These are phyloP conservation scores for Harpegnathos saltator DNA, from an alignment of 1,140 invertebrate genomes.

Conservation along the genomic window DNA sequence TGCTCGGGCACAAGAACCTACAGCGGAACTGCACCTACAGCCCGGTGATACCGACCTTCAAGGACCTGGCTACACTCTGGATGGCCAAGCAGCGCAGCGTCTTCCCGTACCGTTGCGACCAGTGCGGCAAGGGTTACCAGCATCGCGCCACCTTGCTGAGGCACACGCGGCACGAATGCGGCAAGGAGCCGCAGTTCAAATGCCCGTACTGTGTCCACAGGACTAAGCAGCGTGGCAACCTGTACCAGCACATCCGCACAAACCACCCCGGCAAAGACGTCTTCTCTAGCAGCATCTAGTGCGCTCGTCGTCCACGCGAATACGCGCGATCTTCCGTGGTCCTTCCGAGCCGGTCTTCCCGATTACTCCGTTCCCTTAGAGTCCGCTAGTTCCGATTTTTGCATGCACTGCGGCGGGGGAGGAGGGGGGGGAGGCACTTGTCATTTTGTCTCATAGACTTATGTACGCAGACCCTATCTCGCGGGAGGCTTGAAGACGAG, in stretches of 20 bases:
- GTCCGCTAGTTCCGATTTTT: background rate
- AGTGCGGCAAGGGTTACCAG: constrained; percentile 87
- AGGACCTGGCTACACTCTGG: constrained; percentile 80
- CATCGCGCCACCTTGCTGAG: constrained; percentile 87
- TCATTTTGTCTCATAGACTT: too few species aligned
- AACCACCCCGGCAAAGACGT: constrained; percentile 83
- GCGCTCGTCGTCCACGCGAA: constrained; percentile 8
- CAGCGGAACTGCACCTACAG: constrained; percentile 65
- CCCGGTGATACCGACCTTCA: constrained; percentile 76
- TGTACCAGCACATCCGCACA: constrained; percentile 86
- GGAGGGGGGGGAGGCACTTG: too few species aligned
- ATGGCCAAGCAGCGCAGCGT: constrained; percentile 77
- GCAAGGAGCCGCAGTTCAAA: constrained; percentile 87
- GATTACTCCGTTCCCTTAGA: background rate
- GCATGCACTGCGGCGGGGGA: too few species aligned
- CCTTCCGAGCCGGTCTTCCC: constrained; percentile 7
- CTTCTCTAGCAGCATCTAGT: constrained; percentile 77
- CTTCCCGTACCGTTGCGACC: constrained; percentile 85
- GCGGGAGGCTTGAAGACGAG: too few species aligned
- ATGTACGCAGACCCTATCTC: too few species aligned
- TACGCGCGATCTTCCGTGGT: background rate
- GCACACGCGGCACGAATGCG: constrained; percentile 87
- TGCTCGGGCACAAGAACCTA: constrained; percentile 66
- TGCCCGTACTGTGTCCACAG: constrained; percentile 87
- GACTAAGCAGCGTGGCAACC: constrained; percentile 86